Evolutionary conservation across 2,888 invertebrate species (phyloP), one percentile per base, ranked within the genome.

Genomic region (Agrotis clavis): DNA sequence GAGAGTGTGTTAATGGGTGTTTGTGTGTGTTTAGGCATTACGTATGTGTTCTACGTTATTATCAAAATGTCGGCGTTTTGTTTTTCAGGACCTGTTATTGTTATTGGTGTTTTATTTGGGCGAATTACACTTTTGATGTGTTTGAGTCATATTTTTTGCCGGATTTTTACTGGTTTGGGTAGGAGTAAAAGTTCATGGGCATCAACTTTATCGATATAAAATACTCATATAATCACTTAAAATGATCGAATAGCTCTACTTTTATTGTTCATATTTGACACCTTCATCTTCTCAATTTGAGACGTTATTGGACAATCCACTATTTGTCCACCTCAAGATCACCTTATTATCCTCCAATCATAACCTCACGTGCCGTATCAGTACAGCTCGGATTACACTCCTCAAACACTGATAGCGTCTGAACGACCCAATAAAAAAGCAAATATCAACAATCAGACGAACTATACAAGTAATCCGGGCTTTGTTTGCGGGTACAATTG

Each of bases 391-490:
- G 85, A 84, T 87, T 79, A 87, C 72, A 79, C 79, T 83, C 75
- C 71, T 84, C 84, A 84, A 82, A 83, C 83, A 86, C 70, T 74
- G 88, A 89, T 88, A 88, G 79, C 84, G 77, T 69, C 79, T 83
- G 81, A 91, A 92, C 88, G 90, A 89, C 88, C 91, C 90, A 91
- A 92, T 92, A 92, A 92, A 92, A 90, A 91, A 89, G 91, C 87
- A 92, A 93, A 93, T 90, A 92, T 86, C 86, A 81, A 84, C 90
- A 88, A 91, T 92, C 90, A 83, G 60, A 81, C 72, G 63, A 83
- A 76, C 83, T 79, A 79, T 80, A 84, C 70, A 74, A 70, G 78
- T 88, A 91, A 91, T 91, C 90, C 89, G 69, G 70, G 82, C 87
- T 87, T 90, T 92, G 90, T 89, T 89, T 89, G 87, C 84, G 77